Conservation (phyloP, 2,888 invertebrate species). For the Sceliomorpha sp. region DNA sequence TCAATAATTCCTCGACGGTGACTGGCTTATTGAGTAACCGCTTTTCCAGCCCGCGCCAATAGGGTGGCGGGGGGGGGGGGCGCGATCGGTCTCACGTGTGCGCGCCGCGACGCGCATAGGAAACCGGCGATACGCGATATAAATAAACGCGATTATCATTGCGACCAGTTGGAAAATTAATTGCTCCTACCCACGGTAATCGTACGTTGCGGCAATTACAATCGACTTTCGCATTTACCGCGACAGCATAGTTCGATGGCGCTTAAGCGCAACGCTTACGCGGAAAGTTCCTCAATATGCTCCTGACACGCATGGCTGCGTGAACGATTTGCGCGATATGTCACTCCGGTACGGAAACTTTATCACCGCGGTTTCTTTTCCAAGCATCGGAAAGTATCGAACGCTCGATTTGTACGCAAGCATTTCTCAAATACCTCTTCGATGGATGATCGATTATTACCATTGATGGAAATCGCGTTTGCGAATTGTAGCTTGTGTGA, state of each 20-base stretch:
- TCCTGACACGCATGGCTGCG: constrained; percentile 36
- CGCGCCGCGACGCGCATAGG: no score
- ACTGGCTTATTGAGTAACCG: constrained; percentile 36
- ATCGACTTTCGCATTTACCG: constrained; percentile 27
- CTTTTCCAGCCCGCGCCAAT: constrained; percentile 23
- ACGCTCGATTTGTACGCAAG: no score
- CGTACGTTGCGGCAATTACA: constrained; percentile 38
- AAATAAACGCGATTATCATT: constrained; percentile 33
- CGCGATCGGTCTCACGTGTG: background rate
- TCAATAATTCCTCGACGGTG: constrained; percentile 29
- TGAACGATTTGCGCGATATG: constrained; percentile 36
- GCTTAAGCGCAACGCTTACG: constrained; percentile 11
- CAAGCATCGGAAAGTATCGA: no score
- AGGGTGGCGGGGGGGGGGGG: no score
- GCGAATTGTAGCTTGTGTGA: no score
- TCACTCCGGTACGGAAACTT: constrained; percentile 26
- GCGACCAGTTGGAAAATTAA: constrained; percentile 42
- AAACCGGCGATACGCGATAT: constrained; percentile 14
- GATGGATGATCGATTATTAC: no score
- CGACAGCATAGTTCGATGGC: constrained; percentile 6
- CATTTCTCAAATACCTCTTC: no score
- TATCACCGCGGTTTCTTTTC: no score
- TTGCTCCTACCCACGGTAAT: constrained; percentile 36
- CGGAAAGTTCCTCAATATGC: constrained; percentile 34
- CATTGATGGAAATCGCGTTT: no score